Evolutionary conservation across 1,140 invertebrate genomes (phyloP).

Genomic region (Drosophila orena): DNA sequence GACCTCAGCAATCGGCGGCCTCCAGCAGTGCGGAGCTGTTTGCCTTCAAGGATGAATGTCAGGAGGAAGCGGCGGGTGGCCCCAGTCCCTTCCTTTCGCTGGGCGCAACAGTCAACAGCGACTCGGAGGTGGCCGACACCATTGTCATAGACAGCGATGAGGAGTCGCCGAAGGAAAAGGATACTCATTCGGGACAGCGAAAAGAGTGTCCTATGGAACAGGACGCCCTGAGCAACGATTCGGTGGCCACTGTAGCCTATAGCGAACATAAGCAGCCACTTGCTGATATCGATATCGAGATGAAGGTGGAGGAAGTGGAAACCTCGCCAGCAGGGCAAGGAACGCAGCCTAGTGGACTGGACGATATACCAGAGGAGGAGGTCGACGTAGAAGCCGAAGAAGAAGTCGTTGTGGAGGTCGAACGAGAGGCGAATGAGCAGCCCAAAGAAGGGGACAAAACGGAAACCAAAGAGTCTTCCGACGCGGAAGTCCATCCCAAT

Average conservation of each 20-base stretch:
- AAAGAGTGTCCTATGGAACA: neutral
- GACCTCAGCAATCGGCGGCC: conserved; percentile 19
- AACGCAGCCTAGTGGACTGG: neutral
- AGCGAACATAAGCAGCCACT: conserved; percentile 21
- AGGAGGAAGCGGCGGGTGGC: neutral
- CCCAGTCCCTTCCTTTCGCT: conserved; percentile 29
- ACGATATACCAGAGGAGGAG: neutral
- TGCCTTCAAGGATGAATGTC: conserved; percentile 57
- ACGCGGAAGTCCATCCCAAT: neutral
- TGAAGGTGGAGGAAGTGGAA: neutral
- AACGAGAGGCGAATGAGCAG: neutral
- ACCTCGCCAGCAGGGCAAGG: neutral
- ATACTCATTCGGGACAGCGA: neutral
- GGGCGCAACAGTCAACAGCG: conserved; percentile 66
- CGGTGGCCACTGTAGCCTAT: conserved; percentile 28
- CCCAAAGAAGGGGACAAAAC: neutral
- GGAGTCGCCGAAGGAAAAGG: neutral
- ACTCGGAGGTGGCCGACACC: conserved; percentile 44
- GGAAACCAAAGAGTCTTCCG: neutral
- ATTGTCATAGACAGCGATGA: conserved; percentile 57
- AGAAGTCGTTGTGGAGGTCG: neutral
- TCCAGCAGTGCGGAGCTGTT: conserved; percentile 66
- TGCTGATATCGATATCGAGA: neutral
- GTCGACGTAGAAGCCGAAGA: neutral
- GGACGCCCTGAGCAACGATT: conserved; percentile 18